phyloP scores from a whole-genome alignment of 2,888 invertebrate genomes.

The Meiosimyza platycephala region DNA sequence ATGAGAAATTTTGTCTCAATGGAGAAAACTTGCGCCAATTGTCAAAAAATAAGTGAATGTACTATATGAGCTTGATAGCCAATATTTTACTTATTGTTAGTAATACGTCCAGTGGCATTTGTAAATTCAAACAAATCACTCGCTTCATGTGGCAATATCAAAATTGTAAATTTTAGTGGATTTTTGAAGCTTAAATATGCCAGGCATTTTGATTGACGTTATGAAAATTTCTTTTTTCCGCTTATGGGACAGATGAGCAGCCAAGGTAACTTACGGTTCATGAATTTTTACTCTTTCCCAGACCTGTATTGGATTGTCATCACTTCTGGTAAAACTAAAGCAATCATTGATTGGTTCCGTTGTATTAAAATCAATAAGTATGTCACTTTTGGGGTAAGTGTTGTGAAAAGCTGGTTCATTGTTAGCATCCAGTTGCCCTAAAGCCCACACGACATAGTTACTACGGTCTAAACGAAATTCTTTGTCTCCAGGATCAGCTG shows the following conservation, averaged over 20 bases:
- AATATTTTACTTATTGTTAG: no score
- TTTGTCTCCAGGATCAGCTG: slow-evolving; percentile 83
- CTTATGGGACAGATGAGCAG: slow-evolving; percentile 23
- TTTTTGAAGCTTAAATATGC: background rate
- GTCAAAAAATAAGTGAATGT: no score
- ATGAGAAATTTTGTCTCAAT: no score
- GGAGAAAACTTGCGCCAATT: no score
- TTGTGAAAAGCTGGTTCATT: slow-evolving; percentile 87
- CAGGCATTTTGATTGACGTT: no score
- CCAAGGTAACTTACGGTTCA: slow-evolving; percentile 68
- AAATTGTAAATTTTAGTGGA: background rate
- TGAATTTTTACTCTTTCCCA: slow-evolving; percentile 77
- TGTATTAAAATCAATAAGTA: slow-evolving; percentile 75
- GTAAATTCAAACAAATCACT: no score
- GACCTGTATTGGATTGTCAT: slow-evolving; percentile 62
- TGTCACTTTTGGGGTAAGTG: slow-evolving; percentile 78
- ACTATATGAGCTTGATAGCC: no score
- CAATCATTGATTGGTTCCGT: slow-evolving; percentile 78
- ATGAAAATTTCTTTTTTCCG: background rate
- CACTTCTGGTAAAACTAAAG: slow-evolving; percentile 75
- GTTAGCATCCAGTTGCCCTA: slow-evolving; percentile 81
- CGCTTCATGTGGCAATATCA: background rate
- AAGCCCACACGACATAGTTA: slow-evolving; percentile 83
- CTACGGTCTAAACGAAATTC: slow-evolving; percentile 75
- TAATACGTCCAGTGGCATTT: no score